phyloP scores from a whole-genome alignment of 2,888 invertebrate genomes.

The Volucella inflata region DNA sequence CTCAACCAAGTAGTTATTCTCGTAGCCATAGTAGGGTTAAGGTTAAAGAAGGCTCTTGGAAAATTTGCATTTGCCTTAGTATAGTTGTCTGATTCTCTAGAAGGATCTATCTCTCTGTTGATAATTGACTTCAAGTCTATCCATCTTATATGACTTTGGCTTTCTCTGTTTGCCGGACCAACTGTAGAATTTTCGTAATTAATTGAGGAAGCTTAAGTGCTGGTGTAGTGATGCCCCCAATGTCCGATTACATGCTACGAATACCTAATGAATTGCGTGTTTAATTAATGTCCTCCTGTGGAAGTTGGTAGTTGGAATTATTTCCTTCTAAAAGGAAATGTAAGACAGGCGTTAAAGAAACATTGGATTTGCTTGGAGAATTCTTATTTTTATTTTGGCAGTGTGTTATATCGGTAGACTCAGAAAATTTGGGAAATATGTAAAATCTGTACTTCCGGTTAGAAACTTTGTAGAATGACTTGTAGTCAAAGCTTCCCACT shows the following conservation, averaged over 20 bases:
- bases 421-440: too few species aligned
- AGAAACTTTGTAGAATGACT: too few species aligned
- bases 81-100: conserved; percentile 16
- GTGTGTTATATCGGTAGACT: too few species aligned
- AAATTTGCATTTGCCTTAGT: conserved; percentile 66
- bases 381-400: conserved; percentile 21
- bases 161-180: conserved; percentile 22
- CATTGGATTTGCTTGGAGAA: background rate
- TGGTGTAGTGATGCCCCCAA: conserved; percentile 72
- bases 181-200: conserved; percentile 73
- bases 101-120: conserved; percentile 58
- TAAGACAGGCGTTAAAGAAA: background rate
- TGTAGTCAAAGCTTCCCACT: too few species aligned
- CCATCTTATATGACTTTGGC: conserved; percentile 41
- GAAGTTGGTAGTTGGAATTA: conserved; percentile 8
- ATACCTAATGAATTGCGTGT: conserved; percentile 90
- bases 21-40: background rate
- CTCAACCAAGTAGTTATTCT: conserved; percentile 33
- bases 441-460: too few species aligned
- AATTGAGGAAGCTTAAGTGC: conserved; percentile 77
- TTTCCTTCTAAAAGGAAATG: background rate
- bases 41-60: conserved; percentile 36
- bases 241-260: conserved; percentile 77
- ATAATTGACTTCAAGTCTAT: conserved; percentile 76
- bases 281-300: conserved; percentile 86